phyloP scores from a whole-genome alignment of 2,888 invertebrate genomes.

The Limenitis arthemis region DNA sequence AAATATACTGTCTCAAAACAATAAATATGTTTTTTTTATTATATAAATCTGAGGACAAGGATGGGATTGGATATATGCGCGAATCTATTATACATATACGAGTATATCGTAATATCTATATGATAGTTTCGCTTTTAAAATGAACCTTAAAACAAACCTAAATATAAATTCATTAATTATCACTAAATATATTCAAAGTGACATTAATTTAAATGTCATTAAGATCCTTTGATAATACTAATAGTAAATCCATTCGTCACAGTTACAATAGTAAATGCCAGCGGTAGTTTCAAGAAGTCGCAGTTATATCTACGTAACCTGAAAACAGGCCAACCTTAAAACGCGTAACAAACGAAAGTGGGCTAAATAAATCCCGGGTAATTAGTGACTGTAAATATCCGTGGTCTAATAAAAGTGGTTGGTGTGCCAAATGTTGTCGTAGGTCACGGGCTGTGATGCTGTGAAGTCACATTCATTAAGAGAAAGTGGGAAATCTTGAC shows the following conservation, averaged over 20 bases:
- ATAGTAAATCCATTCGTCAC: slow-evolving; percentile 12
- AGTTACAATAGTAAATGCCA: slow-evolving; percentile 9
- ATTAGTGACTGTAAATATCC: slow-evolving; percentile 40
- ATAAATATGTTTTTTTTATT: no score
- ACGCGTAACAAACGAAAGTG: slow-evolving; percentile 11
- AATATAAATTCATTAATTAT: no score
- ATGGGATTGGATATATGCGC: no score
- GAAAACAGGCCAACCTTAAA: slow-evolving; percentile 14
- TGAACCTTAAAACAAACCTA: no score
- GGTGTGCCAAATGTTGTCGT: slow-evolving; percentile 52
- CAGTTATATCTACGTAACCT: neutral
- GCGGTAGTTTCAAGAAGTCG: slow-evolving; percentile 8
- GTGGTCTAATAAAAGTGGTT: slow-evolving; percentile 32
- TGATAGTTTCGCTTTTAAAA: no score
- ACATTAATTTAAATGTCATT: slow-evolving; percentile 7
- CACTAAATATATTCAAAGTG: neutral
- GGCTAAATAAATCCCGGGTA: slow-evolving; percentile 29
- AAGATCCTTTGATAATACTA: slow-evolving; percentile 9
- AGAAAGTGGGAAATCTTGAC: no score
- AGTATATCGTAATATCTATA: no score
- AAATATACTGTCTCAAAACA: no score
- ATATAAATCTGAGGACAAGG: no score
- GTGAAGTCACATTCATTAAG: neutral
- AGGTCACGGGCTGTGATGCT: slow-evolving; percentile 38
- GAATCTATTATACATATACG: no score